Base-by-base conservation (phyloP, 2,888 invertebrate genomes). In the Caenorhabditis doughertyi region DNA sequence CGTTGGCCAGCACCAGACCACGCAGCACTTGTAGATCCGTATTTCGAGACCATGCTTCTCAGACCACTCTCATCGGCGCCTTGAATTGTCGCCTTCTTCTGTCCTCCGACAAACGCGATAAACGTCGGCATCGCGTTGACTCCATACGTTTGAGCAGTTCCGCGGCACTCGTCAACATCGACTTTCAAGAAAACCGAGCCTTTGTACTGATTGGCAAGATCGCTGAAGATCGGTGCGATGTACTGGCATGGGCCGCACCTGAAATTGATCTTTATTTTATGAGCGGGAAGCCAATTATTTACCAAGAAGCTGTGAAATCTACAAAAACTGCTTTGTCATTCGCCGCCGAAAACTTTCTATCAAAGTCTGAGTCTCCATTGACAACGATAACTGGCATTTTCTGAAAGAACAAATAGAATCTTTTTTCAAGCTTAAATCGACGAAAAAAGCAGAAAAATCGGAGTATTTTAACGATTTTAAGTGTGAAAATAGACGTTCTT, bases 121-220 rank as follows among this genome's bases (percentile, higher is more conserved):
- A 99, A 99, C 0, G 99, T 99, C 27, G 99, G 99, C 97, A 99
- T 98, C 0, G 97, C 96, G 74, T 95, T 95, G 51, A 99, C 96
- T 71, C 96, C 96, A 92, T 98, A 96, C 16, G 94, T 94, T 35
- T 95, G 94, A 1, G 98, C 97, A 11, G 86, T 81, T 32, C 87
- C 85, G 72, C 79, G 83, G 71, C 90, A 90, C 60, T 85, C 90
- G 91, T 98, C 98, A 21, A 98, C 97, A 92, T 97, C 97, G 8
- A 99, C 96, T 93, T 92, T 90, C 27, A 87, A 88, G 92, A 98
- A 99, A n/a, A 96, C 94, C 13, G 96, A 97, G 88, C 95, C 94
- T 0, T 96, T 95, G 92, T 96, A 98, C 92, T 96, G 96, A 11
- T 94, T 94, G 23, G 97, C 95, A 42, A 98, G 93, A 91, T 96